phyloP scores from a whole-genome alignment of 2,797 vertebrate genomes.

The Uromys caudimaculatus region DNA sequence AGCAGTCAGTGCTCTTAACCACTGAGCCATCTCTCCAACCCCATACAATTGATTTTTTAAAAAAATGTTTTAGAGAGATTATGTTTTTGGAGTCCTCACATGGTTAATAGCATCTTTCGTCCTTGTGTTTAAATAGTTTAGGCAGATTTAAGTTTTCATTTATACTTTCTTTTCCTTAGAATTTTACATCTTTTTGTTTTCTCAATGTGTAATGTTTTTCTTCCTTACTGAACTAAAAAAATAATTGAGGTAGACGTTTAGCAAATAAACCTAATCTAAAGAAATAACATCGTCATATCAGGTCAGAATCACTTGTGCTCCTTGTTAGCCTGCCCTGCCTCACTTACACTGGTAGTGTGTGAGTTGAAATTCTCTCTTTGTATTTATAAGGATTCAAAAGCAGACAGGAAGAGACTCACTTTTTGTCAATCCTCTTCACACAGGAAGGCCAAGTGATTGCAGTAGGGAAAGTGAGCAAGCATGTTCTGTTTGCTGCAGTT shows the following conservation, averaged over 20 bases:
- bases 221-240: neutral
- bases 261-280: neutral
- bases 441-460: neutral
- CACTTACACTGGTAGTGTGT: neutral
- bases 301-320: neutral
- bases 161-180: neutral
- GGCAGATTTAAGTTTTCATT: neutral
- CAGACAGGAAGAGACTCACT: neutral
- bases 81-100: neutral
- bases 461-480: neutral
- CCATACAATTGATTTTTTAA: no score
- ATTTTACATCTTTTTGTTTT: neutral
- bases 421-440: neutral
- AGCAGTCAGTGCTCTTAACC: no score
- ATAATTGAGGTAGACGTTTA: neutral
- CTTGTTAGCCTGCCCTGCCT: neutral
- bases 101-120: neutral
- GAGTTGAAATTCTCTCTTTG: neutral
- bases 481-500: neutral
- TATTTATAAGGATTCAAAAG: neutral
- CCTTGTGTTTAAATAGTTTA: slow-evolving; percentile 2
- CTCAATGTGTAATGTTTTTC: neutral
- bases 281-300: neutral
- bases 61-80: neutral
- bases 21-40: no score